Evolutionary conservation across 2,113 vertebrate genomes (phyloP).

Genomic region (Origma solitaria): DNA sequence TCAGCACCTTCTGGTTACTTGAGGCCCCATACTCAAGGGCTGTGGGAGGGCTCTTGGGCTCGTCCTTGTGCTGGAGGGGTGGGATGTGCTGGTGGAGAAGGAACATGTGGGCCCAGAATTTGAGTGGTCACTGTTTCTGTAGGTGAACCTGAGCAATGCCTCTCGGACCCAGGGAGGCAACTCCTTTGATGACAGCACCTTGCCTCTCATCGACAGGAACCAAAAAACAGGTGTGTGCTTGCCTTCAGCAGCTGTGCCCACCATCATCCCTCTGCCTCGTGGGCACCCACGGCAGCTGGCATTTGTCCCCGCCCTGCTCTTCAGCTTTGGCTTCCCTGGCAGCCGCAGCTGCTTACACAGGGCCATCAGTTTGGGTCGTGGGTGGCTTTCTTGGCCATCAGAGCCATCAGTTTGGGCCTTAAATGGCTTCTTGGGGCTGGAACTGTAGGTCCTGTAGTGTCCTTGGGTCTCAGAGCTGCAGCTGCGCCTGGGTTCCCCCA

Average conservation of each 20-base stretch:
- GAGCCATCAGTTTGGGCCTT: background rate
- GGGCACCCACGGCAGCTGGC: background rate
- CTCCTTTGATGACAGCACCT: slow-evolving; percentile 89
- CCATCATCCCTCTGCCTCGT: background rate
- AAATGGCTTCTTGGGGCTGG: background rate
- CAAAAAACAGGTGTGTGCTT: slow-evolving; percentile 75
- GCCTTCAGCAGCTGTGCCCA: background rate
- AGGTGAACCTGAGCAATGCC: slow-evolving; percentile 80
- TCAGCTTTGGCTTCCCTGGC: background rate
- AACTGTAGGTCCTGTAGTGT: rapidly evolving
- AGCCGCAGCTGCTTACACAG: background rate
- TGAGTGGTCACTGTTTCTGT: background rate
- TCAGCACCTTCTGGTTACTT: background rate
- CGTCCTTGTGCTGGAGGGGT: background rate
- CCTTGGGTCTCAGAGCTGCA: background rate
- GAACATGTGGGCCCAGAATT: background rate
- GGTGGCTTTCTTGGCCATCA: background rate
- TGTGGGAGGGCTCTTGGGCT: background rate
- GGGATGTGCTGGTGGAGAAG: background rate
- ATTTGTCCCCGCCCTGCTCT: background rate
- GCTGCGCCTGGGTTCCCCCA: background rate
- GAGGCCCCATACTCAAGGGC: background rate
- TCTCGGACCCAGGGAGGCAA: slow-evolving; percentile 79
- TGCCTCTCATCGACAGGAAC: slow-evolving; percentile 86
- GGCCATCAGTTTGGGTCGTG: background rate